Percentiles rank a stretch among this genome's conserved stretches.
Evolutionary conservation across 2,888 invertebrate species (phyloP).

Genomic region (Drosophila pseudotalamancana): DNA sequence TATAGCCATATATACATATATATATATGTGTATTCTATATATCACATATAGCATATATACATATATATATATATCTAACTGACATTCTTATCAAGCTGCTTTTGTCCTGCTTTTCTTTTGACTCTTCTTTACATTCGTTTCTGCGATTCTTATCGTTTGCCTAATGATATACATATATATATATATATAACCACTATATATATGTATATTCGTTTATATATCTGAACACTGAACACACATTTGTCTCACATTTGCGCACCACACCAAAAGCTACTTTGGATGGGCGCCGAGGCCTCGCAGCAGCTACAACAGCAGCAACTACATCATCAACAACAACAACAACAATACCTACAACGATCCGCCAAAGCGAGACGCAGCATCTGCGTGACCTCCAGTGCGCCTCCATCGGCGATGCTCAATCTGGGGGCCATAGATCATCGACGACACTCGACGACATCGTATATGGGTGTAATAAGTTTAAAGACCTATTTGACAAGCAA

Average conservation of each 20-base stretch:
- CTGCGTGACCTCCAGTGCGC: conserved; percentile 81
- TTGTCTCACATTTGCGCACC: conserved; percentile 45
- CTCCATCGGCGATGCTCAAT: conserved; percentile 72
- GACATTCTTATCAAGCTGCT: conserved; percentile 35
- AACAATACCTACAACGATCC: conserved; percentile 53
- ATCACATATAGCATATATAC: conserved; percentile 3
- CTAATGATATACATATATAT: conserved; percentile 24
- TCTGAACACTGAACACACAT: conserved; percentile 32
- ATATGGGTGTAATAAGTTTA: conserved; percentile 83
- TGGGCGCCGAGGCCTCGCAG: conserved; percentile 78
- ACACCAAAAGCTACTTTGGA: conserved; percentile 81
- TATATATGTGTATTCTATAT: neutral
- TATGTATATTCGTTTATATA: neutral
- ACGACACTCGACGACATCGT: conserved; percentile 84
- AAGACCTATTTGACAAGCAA: conserved; percentile 27
- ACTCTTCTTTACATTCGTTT: conserved; percentile 22
- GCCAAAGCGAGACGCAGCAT: conserved; percentile 77
- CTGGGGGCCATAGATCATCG: conserved; percentile 71
- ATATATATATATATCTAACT: conserved; percentile 12
- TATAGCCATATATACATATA: conserved; percentile 28
- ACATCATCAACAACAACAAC: conserved; percentile 47
- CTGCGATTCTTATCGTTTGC: conserved; percentile 17
- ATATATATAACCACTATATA: conserved; percentile 22
- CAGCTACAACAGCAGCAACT: conserved; percentile 58
- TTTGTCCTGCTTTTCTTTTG: conserved; percentile 34